A percentile compares a stretch with the other conserved stretches of the same genome.
These are phyloP conservation scores for Listrodromus nycthemerus DNA, from an alignment of 2,888 invertebrate genomes.

Conservation along the genomic window DNA sequence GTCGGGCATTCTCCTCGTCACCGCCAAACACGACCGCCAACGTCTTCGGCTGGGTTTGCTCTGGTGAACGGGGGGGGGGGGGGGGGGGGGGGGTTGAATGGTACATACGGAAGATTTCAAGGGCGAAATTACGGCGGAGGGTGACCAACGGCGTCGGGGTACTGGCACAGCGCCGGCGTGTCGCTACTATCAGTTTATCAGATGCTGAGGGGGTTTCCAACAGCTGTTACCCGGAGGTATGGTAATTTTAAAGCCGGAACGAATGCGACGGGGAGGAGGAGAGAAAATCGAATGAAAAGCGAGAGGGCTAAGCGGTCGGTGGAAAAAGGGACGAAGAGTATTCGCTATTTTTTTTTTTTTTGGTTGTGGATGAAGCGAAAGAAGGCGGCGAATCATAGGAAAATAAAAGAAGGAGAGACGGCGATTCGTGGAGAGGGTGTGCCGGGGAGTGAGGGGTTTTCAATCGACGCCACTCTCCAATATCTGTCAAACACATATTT, in stretches of 20 bases:
- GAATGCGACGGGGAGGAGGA: slow-evolving; percentile 49
- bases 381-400: slow-evolving; percentile 36
- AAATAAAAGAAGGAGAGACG: slow-evolving; percentile 24
- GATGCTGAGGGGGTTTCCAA: slow-evolving; percentile 75
- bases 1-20: slow-evolving; percentile 55
- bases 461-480: slow-evolving; percentile 76
- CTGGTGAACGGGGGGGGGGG: background rate
- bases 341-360: slow-evolving; percentile 28
- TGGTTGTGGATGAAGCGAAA: slow-evolving; percentile 4
- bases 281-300: slow-evolving; percentile 47
- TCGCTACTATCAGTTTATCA: slow-evolving; percentile 83
- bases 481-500: slow-evolving; percentile 83
- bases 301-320: slow-evolving; percentile 6
- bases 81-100: slow-evolving; percentile 33
- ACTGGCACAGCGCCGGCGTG: slow-evolving; percentile 69
- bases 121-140: slow-evolving; percentile 60
- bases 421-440: background rate
- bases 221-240: slow-evolving; percentile 82
- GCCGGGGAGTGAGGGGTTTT: slow-evolving; percentile 57
- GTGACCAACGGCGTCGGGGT: slow-evolving; percentile 43
- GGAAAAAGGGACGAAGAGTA: slow-evolving; percentile 33
- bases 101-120: slow-evolving; percentile 67
- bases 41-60: slow-evolving; percentile 35
- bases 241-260: slow-evolving; percentile 79
- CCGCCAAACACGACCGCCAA: slow-evolving; percentile 43